These are phyloP conservation scores for Chrysina gloriosa DNA, from an alignment of 2,888 invertebrate species.

Conservation along the genomic window DNA sequence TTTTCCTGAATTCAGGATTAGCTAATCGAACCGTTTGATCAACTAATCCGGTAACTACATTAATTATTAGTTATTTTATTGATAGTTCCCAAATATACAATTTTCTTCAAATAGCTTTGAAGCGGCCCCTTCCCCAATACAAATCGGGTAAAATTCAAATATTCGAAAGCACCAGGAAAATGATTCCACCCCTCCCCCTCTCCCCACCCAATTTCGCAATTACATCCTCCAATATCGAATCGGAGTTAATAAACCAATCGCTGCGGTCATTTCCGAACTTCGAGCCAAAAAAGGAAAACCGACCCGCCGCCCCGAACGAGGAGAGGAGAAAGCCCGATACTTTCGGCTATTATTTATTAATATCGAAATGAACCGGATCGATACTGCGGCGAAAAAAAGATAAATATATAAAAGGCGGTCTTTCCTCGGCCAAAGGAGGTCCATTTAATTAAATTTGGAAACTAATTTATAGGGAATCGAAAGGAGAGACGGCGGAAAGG, in stretches of 20 bases:
- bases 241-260: slow-evolving; percentile 25
- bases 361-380: slow-evolving; percentile 37
- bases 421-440: slow-evolving; percentile 39
- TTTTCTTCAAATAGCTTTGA: no score
- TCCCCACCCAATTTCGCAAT: no score
- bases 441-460: slow-evolving; percentile 53
- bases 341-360: slow-evolving; percentile 41
- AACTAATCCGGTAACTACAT: no score
- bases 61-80: no score
- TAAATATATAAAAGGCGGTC: slow-evolving; percentile 37
- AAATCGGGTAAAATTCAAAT: no score
- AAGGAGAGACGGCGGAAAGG: slow-evolving; percentile 1
- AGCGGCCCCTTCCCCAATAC: no score
- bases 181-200: no score
- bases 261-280: slow-evolving; percentile 19
- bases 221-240: slow-evolving; percentile 20
- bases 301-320: neutral
- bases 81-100: no score
- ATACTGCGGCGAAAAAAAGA: slow-evolving; percentile 24
- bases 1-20: no score
- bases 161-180: no score
- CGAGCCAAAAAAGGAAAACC: slow-evolving; percentile 7
- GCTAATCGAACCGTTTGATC: no score
- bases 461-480: slow-evolving; percentile 51
- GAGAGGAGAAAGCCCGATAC: slow-evolving; percentile 15